Evolutionary conservation across 35 echinoderm and acorn worm species (phyloP).

Genomic region (Apostichopus parvimensis): DNA sequence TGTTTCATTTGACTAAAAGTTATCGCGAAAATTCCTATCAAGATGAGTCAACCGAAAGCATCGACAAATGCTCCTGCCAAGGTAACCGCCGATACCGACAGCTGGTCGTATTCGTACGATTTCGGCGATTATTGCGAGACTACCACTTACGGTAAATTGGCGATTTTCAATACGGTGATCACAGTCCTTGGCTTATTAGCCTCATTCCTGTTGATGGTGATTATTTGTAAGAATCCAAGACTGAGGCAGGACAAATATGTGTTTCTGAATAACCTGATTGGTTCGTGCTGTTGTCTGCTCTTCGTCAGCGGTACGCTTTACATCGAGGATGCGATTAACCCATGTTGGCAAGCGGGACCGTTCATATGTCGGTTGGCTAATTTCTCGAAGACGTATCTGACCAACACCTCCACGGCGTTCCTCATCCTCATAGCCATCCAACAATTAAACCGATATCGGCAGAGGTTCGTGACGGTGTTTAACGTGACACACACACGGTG

Average conservation of each 20-base stretch:
- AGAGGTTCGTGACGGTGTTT: neutral
- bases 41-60: neutral
- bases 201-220: neutral
- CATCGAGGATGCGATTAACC: conserved; percentile 25
- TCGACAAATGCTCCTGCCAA: neutral
- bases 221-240: conserved; percentile 7
- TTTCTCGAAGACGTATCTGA: neutral
- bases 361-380: neutral
- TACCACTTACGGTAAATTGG: neutral
- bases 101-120: conserved; percentile 26
- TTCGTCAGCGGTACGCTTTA: conserved; percentile 8
- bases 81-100: neutral
- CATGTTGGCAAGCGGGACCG: conserved; percentile 1
- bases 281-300: conserved; percentile 5
- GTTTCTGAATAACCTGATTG: neutral
- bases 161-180: neutral
- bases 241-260: conserved; percentile 34
- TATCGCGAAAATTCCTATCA: neutral
- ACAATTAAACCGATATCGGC: conserved; percentile 41
- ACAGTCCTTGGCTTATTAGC: neutral
- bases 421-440: neutral
- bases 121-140: neutral
- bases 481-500: conserved; percentile 24
- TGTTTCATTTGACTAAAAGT: too few relatives aligned
- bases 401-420: neutral